A percentile compares a stretch with the other conserved stretches of the same genome.
Evolutionary conservation across 2,888 invertebrate species (phyloP).

Genomic region (Brassicogethes aeneus): DNA sequence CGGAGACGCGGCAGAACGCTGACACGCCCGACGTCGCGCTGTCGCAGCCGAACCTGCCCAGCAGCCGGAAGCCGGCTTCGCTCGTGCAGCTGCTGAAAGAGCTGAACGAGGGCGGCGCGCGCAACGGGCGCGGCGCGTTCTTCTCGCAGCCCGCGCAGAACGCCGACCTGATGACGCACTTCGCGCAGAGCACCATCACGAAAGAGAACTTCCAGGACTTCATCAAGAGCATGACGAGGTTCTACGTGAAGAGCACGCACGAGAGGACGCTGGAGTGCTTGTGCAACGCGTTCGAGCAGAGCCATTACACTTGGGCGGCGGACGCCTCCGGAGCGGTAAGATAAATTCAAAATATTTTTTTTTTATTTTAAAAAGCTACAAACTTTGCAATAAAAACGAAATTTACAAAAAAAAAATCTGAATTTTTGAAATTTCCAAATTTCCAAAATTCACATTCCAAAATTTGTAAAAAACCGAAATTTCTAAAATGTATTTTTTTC

Average conservation of each 20-base stretch:
- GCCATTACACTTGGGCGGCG: slow-evolving; percentile 56
- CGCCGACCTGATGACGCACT: slow-evolving; percentile 64
- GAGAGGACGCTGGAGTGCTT: slow-evolving; percentile 59
- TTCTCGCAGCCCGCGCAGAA: slow-evolving; percentile 83
- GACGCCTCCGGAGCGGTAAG: slow-evolving; percentile 54
- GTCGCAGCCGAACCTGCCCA: slow-evolving; percentile 28
- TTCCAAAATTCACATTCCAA: too few species aligned
- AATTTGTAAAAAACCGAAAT: too few species aligned
- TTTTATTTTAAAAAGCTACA: neutral
- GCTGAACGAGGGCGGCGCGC: slow-evolving; percentile 18
- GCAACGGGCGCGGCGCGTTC: slow-evolving; percentile 41
- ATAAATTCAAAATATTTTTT: neutral
- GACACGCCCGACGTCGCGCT: slow-evolving; percentile 29
- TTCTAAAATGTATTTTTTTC: too few species aligned
- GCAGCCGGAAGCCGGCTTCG: slow-evolving; percentile 14
- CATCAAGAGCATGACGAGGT: slow-evolving; percentile 87
- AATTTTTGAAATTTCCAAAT: too few species aligned
- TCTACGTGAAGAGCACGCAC: slow-evolving; percentile 68
- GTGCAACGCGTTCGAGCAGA: slow-evolving; percentile 50
- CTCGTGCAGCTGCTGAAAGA: slow-evolving; percentile 23
- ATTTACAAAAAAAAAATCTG: too few species aligned
- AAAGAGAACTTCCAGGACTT: slow-evolving; percentile 63
- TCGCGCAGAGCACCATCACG: slow-evolving; percentile 42
- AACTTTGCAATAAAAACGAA: too few species aligned
- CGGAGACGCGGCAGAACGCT: slow-evolving; percentile 40